Percentiles rank a stretch among this genome's conserved stretches.
These are phyloP conservation scores for Neoascia interrupta DNA, from an alignment of 2,888 invertebrate genomes.

Conservation along the genomic window DNA sequence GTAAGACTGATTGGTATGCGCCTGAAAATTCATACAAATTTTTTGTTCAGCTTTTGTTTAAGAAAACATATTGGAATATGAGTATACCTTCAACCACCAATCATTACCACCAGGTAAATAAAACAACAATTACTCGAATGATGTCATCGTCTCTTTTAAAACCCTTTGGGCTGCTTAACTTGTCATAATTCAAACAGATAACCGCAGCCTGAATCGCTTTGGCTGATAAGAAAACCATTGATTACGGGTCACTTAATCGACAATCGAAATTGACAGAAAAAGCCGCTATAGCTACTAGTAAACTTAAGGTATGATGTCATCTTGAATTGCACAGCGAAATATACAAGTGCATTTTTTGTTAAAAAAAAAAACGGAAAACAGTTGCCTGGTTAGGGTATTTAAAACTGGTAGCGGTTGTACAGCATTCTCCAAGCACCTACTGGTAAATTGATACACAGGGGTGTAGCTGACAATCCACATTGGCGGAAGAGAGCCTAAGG, in stretches of 20 bases:
- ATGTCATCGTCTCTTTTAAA: constrained; percentile 55
- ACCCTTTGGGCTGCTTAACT: constrained; percentile 16
- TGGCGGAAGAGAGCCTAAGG: too few relatives aligned
- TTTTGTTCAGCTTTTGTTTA: too few relatives aligned
- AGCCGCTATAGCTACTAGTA: too few relatives aligned
- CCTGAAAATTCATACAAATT: constrained; percentile 36
- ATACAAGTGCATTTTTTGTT: background rate
- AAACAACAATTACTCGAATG: too few relatives aligned
- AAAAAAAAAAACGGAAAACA: background rate
- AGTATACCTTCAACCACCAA: background rate
- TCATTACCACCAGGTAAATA: constrained; percentile 29
- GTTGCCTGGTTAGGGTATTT: too few relatives aligned
- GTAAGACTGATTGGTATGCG: constrained; percentile 56
- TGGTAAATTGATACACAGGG: too few relatives aligned
- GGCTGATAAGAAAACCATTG: constrained; percentile 22
- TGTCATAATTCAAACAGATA: constrained; percentile 21
- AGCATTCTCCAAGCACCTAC: too few relatives aligned
- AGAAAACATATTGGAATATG: background rate
- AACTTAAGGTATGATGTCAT: too few relatives aligned
- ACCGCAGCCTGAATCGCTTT: constrained; percentile 1
- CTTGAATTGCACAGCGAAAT: too few relatives aligned
- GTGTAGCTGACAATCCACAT: too few relatives aligned
- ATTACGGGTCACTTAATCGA: constrained; percentile 45
- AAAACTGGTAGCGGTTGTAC: too few relatives aligned
- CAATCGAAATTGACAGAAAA: too few relatives aligned